These are phyloP conservation scores for Sebastes baramenuke DNA, from an alignment of 2,797 vertebrate genomes.

Conservation along the genomic window DNA sequence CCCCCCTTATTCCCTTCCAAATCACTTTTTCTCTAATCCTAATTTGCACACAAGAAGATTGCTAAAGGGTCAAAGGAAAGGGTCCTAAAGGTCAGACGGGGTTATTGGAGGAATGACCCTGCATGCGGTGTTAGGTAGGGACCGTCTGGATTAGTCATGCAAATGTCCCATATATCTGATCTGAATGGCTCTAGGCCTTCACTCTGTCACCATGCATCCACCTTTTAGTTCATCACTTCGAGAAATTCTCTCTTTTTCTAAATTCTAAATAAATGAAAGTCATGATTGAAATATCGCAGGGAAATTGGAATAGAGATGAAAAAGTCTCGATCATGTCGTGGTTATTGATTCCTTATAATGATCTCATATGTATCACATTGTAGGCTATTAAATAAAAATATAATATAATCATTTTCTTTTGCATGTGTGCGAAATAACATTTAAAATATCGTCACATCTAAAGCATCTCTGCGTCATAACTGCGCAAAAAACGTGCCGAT, in stretches of 20 bases:
- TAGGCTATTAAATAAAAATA: neutral
- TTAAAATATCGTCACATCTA: neutral
- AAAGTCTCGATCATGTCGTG: neutral
- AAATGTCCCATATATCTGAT: constrained; percentile 68
- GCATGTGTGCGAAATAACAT: neutral
- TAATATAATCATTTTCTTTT: neutral
- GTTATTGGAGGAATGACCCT: constrained; percentile 63
- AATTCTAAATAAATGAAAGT: neutral
- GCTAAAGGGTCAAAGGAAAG: constrained; percentile 69
- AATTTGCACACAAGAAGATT: constrained; percentile 80
- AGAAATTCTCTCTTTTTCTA: neutral
- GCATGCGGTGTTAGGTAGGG: constrained; percentile 62
- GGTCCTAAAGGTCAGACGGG: constrained; percentile 73
- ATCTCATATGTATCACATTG: neutral
- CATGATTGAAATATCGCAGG: neutral
- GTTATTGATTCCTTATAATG: neutral
- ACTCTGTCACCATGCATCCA: constrained; percentile 16
- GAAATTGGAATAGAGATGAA: neutral
- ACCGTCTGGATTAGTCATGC: constrained; percentile 76
- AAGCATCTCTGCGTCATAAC: no score
- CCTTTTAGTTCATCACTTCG: constrained; percentile 18
- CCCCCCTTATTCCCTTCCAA: neutral
- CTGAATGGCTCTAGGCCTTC: constrained; percentile 20
- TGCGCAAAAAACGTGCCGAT: neutral
- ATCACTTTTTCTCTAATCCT: constrained; percentile 75